phyloP scores from a whole-genome alignment of 2,888 invertebrate genomes.

The Charanyca ferruginea region DNA sequence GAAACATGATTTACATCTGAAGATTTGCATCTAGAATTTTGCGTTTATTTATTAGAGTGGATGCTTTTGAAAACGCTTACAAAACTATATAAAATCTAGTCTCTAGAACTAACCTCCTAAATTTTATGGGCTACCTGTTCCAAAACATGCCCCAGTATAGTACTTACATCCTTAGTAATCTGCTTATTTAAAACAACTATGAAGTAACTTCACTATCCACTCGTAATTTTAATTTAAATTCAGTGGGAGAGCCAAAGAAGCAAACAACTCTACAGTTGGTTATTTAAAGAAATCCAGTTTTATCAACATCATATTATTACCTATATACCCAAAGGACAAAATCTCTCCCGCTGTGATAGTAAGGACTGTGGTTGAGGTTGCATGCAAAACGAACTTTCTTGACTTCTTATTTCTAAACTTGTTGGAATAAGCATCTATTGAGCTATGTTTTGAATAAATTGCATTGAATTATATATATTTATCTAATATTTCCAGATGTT shows the following conservation, averaged over 20 bases:
- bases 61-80: neutral
- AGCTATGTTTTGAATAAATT: neutral
- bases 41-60: neutral
- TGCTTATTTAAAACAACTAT: neutral
- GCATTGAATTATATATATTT: neutral
- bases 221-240: neutral
- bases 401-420: no score
- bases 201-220: neutral
- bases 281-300: constrained; percentile 47
- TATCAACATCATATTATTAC: neutral
- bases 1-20: no score
- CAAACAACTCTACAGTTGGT: neutral
- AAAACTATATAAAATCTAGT: no score
- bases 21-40: no score
- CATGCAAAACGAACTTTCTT: neutral
- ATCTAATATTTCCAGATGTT: no score
- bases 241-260: neutral
- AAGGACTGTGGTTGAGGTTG: neutral
- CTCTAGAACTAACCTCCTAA: no score
- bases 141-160: neutral
- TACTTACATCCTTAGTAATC: neutral
- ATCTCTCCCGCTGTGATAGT: constrained; percentile 33
- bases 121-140: neutral
- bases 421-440: neutral
- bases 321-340: no score